These are phyloP conservation scores for Luehdorfia chinensis DNA, from an alignment of 1,140 invertebrate genomes.

Conservation along the genomic window DNA sequence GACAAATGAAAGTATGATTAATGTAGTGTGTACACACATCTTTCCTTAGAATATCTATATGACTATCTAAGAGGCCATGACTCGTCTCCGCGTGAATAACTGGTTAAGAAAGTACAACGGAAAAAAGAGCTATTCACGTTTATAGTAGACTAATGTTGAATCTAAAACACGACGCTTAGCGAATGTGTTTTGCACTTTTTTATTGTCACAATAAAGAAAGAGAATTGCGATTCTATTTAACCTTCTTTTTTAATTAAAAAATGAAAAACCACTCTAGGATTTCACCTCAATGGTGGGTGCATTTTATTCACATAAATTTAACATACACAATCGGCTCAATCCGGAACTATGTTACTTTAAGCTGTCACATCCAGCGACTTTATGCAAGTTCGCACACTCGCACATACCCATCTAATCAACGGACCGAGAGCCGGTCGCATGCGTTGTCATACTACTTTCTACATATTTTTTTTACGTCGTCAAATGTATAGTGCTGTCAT, in stretches of 20 bases:
- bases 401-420: constrained; percentile 38
- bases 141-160: background rate
- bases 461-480: constrained; percentile 50
- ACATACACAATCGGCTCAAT: too few relatives aligned
- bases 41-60: constrained; percentile 12
- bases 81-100: constrained; percentile 7
- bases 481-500: constrained; percentile 26
- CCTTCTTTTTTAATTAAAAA: too few relatives aligned
- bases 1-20: constrained; percentile 19
- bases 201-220: too few relatives aligned
- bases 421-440: constrained; percentile 23
- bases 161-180: too few relatives aligned
- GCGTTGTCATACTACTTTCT: constrained; percentile 57
- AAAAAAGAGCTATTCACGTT: background rate
- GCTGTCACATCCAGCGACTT: constrained; percentile 4
- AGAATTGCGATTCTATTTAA: too few relatives aligned
- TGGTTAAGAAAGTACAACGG: constrained; percentile 10
- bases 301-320: background rate
- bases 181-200: too few relatives aligned
- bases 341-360: too few relatives aligned
- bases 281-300: background rate
- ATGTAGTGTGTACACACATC: constrained; percentile 15
- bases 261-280: too few relatives aligned
- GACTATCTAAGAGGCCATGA: background rate
- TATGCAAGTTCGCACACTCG: constrained; percentile 4